Base-by-base conservation (phyloP, 2,797 vertebrate genomes). In the Anolis apletophallus region DNA sequence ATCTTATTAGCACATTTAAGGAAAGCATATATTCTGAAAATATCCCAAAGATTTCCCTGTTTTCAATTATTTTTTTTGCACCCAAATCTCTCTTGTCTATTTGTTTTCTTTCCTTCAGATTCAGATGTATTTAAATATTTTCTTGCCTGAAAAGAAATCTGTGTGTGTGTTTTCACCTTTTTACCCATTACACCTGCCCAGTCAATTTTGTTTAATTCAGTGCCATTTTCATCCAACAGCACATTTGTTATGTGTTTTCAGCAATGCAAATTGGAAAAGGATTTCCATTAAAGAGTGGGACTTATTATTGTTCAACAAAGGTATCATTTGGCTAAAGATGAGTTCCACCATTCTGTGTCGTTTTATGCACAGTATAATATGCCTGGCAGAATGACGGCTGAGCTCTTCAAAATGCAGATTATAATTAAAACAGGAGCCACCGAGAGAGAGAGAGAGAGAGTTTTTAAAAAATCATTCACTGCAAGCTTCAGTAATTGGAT, bases 351-450 rank as follows among this genome's bases (percentile, higher is more conserved):
- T 4, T 14, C 80, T 87, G 79, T 78, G 78, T 85, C 32, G 74
- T 64, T 91, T 85, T 80, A 72, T 55, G 72, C 67, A 89, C 82
- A 82, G 54, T n/a, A 87, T 54, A 91, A 68, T 40, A 80, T 88
- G 61, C 83, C 52, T 81, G 36, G 32, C 77, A 81, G 55, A 74
- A 46, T 68, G 73, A 32, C 21, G 73, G 57, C 50, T 74, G 52
- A 71, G 34, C 23, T 67, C 77, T 68, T 90, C 87, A 84, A 86
- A 86, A 88, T 78, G 36, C 67, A 88, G 59, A 75, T 83, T 84
- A 76, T 91, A 90, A 93, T 92, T 90, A 91, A 90, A 91, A 92
- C 29, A 61, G 36, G 59, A 88, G 83, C 16, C 59, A 77, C 3
- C n/a, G 52, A 54, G 80, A 87, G 36, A 50, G 57, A 73, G n/a